Evolutionary conservation across 2,797 vertebrate species (phyloP), one percentile per base, ranked within the genome.

Genomic region (Natrix natrix): DNA sequence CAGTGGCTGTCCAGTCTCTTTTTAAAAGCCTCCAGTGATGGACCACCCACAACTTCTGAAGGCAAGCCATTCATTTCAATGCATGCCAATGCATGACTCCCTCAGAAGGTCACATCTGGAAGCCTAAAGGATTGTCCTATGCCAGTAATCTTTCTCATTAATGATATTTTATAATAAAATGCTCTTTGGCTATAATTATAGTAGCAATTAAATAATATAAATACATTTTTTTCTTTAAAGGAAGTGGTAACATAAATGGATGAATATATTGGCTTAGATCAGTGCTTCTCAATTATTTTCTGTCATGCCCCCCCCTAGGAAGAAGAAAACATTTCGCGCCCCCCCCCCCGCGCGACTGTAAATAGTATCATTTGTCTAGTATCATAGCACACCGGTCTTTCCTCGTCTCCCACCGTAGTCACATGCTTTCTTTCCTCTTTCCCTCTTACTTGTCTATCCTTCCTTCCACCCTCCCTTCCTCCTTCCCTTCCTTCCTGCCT

Each of bases 101-200:
- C 0, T 92, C 93, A 95, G 90, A 94, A 95, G 93, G 90, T 88
- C 94, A 89, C 87, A 57, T 93, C 87, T 32, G 74, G 48, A 74
- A n/a, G 59, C 93, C 92, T 92, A 28, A 93, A 93, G 87, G 92
- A 48, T 92, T 95, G 60, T 22, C 11, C 93, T 93, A 91, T 0
- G 93, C 90, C 95, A 91, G 83, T 24, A 89, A 78, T 78, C 74
- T 78, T 78, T 78, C 74, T 78, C 37, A 78, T 78, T 78, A 43
- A 78, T 78, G 43, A 43, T 43, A 22, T 78, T 43, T 78, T 43
- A 20, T 78, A 78, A 78, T 78, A 78, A 43, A 78, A 78, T 20
- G 74, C 32, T 78, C 32, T 78, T 43, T 78, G 32, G 60, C 94
- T 92, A 87, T 32, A 7, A 90, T 86, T 69, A 61, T 91, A 13